Evolutionary conservation across 2,797 vertebrate species (phyloP), one percentile per base, ranked within the genome.

Genomic region (Silurus lanzhouensis): DNA sequence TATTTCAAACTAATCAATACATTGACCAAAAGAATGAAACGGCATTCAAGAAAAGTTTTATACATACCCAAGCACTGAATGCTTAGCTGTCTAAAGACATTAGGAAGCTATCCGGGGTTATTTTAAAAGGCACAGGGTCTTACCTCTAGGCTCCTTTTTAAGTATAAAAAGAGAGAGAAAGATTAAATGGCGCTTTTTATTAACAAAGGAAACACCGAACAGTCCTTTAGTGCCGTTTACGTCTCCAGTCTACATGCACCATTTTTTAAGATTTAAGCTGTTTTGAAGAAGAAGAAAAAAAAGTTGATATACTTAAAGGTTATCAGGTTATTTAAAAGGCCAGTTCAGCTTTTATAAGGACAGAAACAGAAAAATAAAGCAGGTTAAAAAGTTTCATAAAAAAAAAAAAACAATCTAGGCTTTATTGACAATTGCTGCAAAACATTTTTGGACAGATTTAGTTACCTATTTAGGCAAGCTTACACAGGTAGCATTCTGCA

Each of bases 401-500:
- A 97, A 96, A 98, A 98, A 96, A 97, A 96, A 98, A 98, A 98
- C 97, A 97, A 96, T 97, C 97, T 98, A 97, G 96, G 97, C 97
- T 99, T 98, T 98, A 98, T 98, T 98, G 97, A 98, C 97, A 98
- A 98, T 94, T 96, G 96, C 95, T 97, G 97, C 96, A 99, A 97
- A 99, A 97, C 97, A 97, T 97, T 94, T 96, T 96, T 96, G 95
- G 96, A 98, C 96, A 96, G 96, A 96, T 98, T 98, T 97, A 98
- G 96, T 97, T 97, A 97, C 98, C 97, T 99, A 98, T 96, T 99
- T 99, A 99, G 96, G 97, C 97, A 98, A 97, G 96, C 96, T 98
- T 98, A 99, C 97, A 99, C 97, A 98, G 89, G 95, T 94, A 97
- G 97, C 97, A 98, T 96, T 97, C 97, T 97, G 97, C 95, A 97